Conservation (phyloP, 2,113 vertebrate genomes). For the Malurus melanocephalus region DNA sequence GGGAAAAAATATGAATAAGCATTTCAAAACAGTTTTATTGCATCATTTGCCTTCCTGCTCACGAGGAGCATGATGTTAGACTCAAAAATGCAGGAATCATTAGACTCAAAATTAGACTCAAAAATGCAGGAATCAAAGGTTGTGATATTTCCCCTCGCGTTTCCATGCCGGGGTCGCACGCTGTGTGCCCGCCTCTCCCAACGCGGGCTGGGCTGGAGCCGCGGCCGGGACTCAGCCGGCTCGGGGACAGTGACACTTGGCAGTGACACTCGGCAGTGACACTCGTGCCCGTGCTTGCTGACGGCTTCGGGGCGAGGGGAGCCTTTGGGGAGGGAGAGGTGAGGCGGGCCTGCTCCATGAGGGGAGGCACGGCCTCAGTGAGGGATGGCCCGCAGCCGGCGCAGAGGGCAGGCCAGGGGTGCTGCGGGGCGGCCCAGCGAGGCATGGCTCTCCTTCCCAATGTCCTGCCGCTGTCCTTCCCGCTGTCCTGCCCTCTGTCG, state of each 20-base stretch:
- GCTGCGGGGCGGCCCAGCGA: neutral
- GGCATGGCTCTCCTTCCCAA: accelerated
- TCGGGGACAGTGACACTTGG: neutral
- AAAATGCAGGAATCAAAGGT: constrained; percentile 30
- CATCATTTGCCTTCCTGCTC: constrained; percentile 15
- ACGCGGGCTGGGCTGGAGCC: neutral
- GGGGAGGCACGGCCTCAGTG: neutral
- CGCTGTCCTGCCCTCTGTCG: no score
- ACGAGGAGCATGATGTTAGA: neutral
- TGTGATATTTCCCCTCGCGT: neutral
- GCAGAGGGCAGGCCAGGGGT: neutral
- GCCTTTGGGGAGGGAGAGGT: constrained; percentile 8
- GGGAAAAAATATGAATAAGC: neutral
- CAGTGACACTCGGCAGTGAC: neutral
- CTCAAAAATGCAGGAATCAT: constrained; percentile 12
- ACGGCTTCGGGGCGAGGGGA: neutral
- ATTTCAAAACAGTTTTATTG: constrained; percentile 21
- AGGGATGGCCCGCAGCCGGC: neutral
- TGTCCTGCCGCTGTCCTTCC: no score
- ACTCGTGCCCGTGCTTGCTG: neutral
- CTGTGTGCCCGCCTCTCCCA: neutral
- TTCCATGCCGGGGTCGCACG: neutral
- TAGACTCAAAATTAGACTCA: no score
- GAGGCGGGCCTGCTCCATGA: neutral
- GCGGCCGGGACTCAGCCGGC: neutral